Evolutionary conservation across 2,797 vertebrate genomes (phyloP).

Genomic region (Siniperca undulata): DNA sequence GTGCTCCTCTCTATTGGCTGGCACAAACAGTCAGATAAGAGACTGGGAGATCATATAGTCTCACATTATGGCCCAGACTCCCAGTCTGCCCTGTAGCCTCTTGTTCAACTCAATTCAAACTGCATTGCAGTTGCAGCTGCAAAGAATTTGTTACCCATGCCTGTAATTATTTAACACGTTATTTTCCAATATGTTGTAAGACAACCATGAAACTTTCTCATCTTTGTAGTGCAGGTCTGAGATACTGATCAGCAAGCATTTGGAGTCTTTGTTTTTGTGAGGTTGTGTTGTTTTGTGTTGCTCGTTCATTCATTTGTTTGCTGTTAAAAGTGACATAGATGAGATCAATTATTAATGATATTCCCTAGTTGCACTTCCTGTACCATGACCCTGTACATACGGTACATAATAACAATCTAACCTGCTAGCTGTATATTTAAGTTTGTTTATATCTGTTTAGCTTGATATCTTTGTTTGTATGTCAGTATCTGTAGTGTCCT

Average conservation of each 20-base stretch:
- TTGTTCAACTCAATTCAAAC: conserved; percentile 7
- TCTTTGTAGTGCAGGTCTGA: neutral
- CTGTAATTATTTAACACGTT: neutral
- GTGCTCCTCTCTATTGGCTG: conserved; percentile 21
- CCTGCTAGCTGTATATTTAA: neutral
- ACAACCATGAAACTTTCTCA: neutral
- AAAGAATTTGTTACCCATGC: neutral
- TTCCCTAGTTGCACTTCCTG: neutral
- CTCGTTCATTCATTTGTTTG: neutral
- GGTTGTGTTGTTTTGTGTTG: neutral
- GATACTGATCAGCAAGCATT: neutral
- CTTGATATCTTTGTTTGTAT: neutral
- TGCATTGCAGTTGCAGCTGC: conserved; percentile 4
- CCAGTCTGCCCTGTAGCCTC: conserved; percentile 5
- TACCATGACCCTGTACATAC: neutral
- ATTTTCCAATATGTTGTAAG: neutral
- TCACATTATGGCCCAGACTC: conserved; percentile 35
- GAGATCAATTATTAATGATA: neutral
- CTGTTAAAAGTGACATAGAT: neutral
- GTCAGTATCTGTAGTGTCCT: neutral
- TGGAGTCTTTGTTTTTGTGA: neutral
- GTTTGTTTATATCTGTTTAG: neutral
- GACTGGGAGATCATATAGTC: conserved; percentile 26
- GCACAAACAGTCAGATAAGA: conserved; percentile 21
- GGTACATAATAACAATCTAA: neutral